Percentiles rank a stretch among this genome's conserved stretches.
Conservation (phyloP, 1,140 invertebrate species). For the Tigriopus japonicus region DNA sequence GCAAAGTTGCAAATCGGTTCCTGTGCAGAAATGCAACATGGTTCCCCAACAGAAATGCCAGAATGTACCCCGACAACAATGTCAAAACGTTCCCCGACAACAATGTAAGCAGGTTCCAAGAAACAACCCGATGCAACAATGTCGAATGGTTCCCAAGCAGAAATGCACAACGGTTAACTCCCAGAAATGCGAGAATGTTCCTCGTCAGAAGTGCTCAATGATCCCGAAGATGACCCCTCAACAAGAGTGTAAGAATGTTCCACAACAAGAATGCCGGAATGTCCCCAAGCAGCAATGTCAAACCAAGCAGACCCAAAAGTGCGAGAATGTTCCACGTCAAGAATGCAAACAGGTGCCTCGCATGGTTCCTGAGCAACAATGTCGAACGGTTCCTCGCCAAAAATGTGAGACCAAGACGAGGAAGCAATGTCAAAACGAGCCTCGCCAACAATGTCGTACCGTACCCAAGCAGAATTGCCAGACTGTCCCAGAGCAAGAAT, state of each 20-base stretch:
- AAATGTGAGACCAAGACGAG: neutral
- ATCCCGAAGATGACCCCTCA: neutral
- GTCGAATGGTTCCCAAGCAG: constrained; percentile 2
- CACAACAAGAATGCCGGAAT: neutral
- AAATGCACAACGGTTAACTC: neutral
- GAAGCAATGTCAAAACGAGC: neutral
- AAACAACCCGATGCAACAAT: constrained; percentile 8
- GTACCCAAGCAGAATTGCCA: neutral
- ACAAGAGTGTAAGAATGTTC: constrained; percentile 2
- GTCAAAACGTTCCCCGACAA: constrained; percentile 1
- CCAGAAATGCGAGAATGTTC: constrained; percentile 1
- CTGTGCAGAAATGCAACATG: constrained; percentile 1
- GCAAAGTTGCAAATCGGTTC: neutral
- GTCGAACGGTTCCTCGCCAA: neutral
- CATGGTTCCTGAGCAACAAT: neutral
- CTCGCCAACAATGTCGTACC: neutral
- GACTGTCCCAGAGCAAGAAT: neutral
- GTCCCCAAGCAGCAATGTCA: neutral
- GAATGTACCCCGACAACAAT: constrained; percentile 9
- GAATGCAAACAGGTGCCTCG: constrained; percentile 4
- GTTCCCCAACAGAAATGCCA: constrained; percentile 1
- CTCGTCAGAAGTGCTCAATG: neutral
- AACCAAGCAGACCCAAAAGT: neutral
- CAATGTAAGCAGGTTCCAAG: neutral
- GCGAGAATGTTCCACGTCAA: neutral